Evolutionary conservation across 2,797 vertebrate species (phyloP).

Genomic region (Megaceryle alcyon): DNA sequence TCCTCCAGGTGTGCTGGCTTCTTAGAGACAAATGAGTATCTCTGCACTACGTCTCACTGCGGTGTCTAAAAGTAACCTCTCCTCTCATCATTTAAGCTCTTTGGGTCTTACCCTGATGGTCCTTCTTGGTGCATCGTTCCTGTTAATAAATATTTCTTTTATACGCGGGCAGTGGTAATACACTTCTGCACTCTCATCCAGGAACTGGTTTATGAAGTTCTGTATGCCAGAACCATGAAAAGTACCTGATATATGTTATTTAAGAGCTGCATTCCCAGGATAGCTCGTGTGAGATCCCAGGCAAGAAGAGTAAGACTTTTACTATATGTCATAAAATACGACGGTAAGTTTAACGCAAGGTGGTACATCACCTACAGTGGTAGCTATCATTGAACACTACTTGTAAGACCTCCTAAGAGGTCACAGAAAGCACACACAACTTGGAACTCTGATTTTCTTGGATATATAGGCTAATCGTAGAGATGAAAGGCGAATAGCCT

Average conservation of each 20-base stretch:
- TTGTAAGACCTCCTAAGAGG: neutral
- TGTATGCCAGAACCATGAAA: neutral
- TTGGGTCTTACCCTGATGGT: neutral
- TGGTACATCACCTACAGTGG: neutral
- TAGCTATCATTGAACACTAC: neutral
- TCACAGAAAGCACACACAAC: accelerated
- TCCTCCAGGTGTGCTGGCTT: neutral
- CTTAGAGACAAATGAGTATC: neutral
- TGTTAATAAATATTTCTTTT: neutral
- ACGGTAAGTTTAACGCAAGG: neutral
- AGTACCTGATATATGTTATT: neutral
- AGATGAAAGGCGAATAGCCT: neutral
- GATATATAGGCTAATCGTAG: neutral
- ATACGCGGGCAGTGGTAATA: neutral
- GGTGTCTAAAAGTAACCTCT: accelerated
- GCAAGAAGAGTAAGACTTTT: neutral
- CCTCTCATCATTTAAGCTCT: neutral
- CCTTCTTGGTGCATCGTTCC: neutral
- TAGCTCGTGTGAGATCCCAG: neutral
- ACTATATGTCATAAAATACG: neutral
- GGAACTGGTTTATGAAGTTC: neutral
- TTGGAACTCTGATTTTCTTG: neutral
- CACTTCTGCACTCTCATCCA: neutral
- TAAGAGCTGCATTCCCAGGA: neutral
- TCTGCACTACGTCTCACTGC: accelerated